Percentiles rank a stretch among this genome's conserved stretches.
These are phyloP conservation scores for Galbula dea DNA, from an alignment of 2,113 vertebrate genomes.

Conservation along the genomic window DNA sequence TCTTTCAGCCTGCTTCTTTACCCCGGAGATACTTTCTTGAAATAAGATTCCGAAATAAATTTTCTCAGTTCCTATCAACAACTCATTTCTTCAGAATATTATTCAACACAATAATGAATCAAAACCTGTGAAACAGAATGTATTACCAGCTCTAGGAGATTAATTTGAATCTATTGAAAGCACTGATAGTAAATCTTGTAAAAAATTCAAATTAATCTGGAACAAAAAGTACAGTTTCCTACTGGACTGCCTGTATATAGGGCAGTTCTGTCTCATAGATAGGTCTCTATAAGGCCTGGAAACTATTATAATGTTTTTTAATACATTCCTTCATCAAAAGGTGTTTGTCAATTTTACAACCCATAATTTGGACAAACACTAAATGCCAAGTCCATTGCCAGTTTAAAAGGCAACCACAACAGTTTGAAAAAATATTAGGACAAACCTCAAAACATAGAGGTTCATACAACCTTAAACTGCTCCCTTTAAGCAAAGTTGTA, in stretches of 20 bases:
- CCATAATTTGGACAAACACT: neutral
- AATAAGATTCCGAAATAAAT: neutral
- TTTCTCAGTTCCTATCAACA: neutral
- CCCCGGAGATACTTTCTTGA: neutral
- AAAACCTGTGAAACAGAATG: neutral
- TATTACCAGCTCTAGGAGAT: neutral
- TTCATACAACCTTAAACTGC: fast-evolving
- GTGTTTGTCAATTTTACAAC: neutral
- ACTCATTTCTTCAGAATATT: neutral
- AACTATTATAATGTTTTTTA: neutral
- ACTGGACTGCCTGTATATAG: neutral
- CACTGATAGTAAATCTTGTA: too few species aligned
- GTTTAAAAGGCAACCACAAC: neutral
- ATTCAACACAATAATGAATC: neutral
- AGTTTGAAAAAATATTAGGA: neutral
- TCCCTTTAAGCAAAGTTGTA: neutral
- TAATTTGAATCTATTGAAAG: neutral
- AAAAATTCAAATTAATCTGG: neutral
- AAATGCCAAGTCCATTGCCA: fast-evolving
- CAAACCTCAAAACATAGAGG: neutral
- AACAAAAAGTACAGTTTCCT: neutral
- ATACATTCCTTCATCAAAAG: neutral
- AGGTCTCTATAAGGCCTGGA: neutral
- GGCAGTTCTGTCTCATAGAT: neutral
- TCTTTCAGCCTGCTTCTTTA: neutral